phyloP scores from a whole-genome alignment of 2,113 vertebrate species.

The Cathartes aura region DNA sequence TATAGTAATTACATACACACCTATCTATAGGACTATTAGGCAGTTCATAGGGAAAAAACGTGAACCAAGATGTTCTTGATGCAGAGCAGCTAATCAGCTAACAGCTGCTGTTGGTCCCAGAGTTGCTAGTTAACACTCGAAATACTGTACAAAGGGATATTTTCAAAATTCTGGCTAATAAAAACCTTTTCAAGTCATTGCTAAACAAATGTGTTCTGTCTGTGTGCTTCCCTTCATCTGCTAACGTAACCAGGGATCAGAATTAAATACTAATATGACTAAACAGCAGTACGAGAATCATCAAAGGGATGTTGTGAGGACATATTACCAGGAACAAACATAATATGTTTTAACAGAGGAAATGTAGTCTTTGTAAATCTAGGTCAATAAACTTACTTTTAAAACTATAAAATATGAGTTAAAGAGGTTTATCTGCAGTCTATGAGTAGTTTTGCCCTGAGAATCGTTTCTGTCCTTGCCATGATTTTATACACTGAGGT shows the following conservation, averaged over 20 bases:
- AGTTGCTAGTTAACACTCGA: slow-evolving; percentile 50
- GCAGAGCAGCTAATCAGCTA: slow-evolving; percentile 48
- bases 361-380: neutral
- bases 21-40: slow-evolving; percentile 60
- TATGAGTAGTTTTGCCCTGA: neutral
- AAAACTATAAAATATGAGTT: neutral
- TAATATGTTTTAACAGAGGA: neutral
- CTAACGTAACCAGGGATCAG: neutral
- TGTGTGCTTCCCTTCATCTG: slow-evolving; percentile 10
- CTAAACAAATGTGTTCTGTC: neutral
- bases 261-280: neutral
- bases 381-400: neutral
- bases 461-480: neutral
- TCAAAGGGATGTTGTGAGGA: neutral
- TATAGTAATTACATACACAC: slow-evolving; percentile 68
- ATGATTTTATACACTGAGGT: neutral
- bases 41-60: neutral
- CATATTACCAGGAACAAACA: neutral
- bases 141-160: neutral
- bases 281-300: neutral
- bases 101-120: slow-evolving; percentile 45
- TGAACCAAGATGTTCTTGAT: neutral
- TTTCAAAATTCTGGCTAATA: slow-evolving; percentile 17
- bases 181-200: neutral
- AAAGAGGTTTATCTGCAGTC: neutral